phyloP scores from a whole-genome alignment of 2,113 vertebrate genomes.

The Orycteropus afer region DNA sequence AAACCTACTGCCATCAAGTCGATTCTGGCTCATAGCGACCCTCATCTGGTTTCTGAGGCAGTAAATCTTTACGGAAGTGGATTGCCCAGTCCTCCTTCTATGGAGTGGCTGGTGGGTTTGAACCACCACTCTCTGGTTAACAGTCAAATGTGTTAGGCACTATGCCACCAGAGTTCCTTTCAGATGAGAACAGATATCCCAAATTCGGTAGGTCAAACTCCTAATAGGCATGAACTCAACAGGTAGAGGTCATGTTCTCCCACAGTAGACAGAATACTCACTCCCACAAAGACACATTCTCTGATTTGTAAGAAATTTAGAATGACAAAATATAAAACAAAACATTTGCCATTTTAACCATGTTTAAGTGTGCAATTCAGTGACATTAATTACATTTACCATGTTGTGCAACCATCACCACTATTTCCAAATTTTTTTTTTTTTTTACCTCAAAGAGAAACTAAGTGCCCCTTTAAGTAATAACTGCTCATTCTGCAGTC shows the following conservation, averaged over 20 bases:
- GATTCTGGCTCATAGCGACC: no score
- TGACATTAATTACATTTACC: neutral
- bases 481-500: neutral
- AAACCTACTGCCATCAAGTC: no score
- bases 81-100: no score
- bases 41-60: no score
- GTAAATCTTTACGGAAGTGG: no score
- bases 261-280: neutral
- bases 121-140: no score
- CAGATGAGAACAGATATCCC: neutral
- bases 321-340: neutral
- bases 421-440: neutral
- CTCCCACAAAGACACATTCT: neutral
- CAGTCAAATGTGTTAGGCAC: no score
- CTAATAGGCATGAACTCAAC: neutral
- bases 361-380: neutral
- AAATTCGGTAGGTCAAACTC: neutral
- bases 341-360: neutral
- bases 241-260: neutral
- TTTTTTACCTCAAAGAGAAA: neutral
- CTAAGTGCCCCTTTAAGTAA: neutral
- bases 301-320: neutral
- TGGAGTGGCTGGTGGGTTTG: no score
- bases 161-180: no score
- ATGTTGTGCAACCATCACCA: neutral